Percentiles rank a stretch among this genome's conserved stretches.
Evolutionary conservation across 2,888 invertebrate species (phyloP).

Genomic region (Melikaiella ostensackeni): DNA sequence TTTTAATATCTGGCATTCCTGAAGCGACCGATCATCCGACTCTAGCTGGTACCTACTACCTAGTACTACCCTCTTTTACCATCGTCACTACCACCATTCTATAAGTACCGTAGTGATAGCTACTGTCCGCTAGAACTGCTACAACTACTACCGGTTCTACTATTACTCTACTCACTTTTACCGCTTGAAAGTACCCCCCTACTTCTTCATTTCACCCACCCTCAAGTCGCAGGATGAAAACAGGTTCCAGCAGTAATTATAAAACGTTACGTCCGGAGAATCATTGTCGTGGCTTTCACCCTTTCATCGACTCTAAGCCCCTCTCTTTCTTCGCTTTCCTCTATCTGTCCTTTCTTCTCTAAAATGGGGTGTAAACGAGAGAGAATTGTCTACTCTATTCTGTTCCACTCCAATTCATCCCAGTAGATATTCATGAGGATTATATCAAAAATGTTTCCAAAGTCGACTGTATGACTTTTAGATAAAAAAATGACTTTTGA

Average conservation of each 20-base stretch:
- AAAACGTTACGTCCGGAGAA: constrained; percentile 27
- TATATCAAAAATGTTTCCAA: neutral
- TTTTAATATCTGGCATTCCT: constrained; percentile 77
- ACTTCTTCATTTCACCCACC: constrained; percentile 20
- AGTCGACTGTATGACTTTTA: neutral
- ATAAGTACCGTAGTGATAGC: constrained; percentile 4
- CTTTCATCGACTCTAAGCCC: constrained; percentile 4
- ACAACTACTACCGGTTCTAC: constrained; percentile 17
- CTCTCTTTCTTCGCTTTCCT: neutral
- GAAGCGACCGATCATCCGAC: constrained; percentile 71
- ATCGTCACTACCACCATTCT: neutral
- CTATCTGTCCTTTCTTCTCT: neutral
- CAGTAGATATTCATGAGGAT: neutral
- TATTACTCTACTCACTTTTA: neutral
- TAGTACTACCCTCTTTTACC: neutral
- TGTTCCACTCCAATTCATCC: neutral
- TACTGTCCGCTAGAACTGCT: constrained; percentile 17
- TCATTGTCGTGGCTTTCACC: constrained; percentile 22
- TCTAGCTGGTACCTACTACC: constrained; percentile 53
- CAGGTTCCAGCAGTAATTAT: constrained; percentile 27
- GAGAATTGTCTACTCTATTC: neutral
- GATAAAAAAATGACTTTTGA: neutral
- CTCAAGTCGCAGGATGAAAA: neutral
- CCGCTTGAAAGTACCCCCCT: neutral
- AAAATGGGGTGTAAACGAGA: neutral